Base-by-base conservation (phyloP, 2,113 vertebrate genomes). In the Catharus bicknelli region DNA sequence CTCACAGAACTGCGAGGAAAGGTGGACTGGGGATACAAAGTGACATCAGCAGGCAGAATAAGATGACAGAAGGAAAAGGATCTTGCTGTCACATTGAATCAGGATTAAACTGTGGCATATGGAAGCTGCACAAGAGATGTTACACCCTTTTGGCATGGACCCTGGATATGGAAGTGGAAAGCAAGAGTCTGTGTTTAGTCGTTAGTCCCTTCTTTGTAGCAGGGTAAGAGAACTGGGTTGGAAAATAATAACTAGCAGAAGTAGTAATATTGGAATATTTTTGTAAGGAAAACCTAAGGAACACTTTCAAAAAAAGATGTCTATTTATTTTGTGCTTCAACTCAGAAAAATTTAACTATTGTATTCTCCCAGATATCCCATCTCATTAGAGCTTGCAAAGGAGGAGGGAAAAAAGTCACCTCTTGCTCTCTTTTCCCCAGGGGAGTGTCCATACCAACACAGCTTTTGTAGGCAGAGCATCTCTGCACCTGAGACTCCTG, bases 31-130 rank as follows among this genome's bases (percentile, higher is more conserved):
- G 79, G 47, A 63, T 82, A 68, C 1, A 0, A 43, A 83, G 34
- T 21, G 43, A 55, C 43, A 91, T 67, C 86, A 89, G 80, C 48
- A 75, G n/a, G 66, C 61, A 76, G 45, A 81, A 69, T 20, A 68
- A 80, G 62, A 81, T 32, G 68, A 88, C 88, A 95, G 83, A 90
- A 90, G 86, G 83, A 85, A 88, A 87, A 81, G 36, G 27, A 53
- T n/a, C 48, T 76, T 63, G 59, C 54, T 95, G 93, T 84, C 93
- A 94, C 79, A 74, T 26, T 59, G 51, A 94, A 83, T 96, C 67
- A 91, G 64, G 59, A 81, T 92, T 93, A 85, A 90, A 77, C 36
- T 19, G 29, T 47, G 36, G 54, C 80, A 89, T 84, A 79, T 69
- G 83, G 80, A 67, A 78, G 36, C 57, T 67, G 86, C 86, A 78